These are phyloP conservation scores for Eurytemora carolleeae DNA, from an alignment of 1,140 invertebrate genomes.

Conservation along the genomic window DNA sequence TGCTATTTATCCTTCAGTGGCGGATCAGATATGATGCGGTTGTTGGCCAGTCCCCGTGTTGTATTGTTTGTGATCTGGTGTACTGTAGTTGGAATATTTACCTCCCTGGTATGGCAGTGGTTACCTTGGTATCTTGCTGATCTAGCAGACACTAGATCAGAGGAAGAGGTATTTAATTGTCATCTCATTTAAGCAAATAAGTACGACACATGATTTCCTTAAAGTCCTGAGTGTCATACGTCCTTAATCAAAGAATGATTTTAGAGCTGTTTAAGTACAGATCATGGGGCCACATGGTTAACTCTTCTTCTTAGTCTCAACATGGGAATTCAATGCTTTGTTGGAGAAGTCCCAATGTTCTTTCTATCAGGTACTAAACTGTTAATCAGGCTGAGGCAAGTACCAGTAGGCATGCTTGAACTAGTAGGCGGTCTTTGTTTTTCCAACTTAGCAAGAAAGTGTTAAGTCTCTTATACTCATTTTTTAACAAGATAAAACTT, in stretches of 20 bases:
- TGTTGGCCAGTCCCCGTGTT: background rate
- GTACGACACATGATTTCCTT: too few species aligned
- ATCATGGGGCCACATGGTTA: slow-evolving; percentile 22
- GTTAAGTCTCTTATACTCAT: too few species aligned
- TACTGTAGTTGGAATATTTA: slow-evolving; percentile 23
- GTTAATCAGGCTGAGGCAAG: too few species aligned
- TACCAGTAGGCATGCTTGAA: too few species aligned
- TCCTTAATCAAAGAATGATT: too few species aligned
- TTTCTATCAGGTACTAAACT: slow-evolving; percentile 19
- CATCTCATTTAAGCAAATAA: too few species aligned
- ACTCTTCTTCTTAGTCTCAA: slow-evolving; percentile 11
- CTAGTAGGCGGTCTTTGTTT: too few species aligned
- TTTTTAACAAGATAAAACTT: too few species aligned
- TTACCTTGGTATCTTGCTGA: slow-evolving; percentile 25
- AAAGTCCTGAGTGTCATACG: too few species aligned
- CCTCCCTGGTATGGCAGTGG: slow-evolving; percentile 24
- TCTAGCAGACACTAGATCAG: slow-evolving; percentile 12
- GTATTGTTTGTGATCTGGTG: slow-evolving; percentile 20
- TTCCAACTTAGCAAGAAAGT: too few species aligned
- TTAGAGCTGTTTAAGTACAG: slow-evolving; percentile 15
- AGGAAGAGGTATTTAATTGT: background rate
- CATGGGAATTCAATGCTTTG: slow-evolving; percentile 22
- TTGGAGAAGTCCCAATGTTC: slow-evolving; percentile 24
- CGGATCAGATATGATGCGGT: background rate
- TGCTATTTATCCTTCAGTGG: too few species aligned